A percentile compares a stretch with the other conserved stretches of the same genome.
phyloP scores from a whole-genome alignment of 1,140 invertebrate species.

The Cydia splendana region DNA sequence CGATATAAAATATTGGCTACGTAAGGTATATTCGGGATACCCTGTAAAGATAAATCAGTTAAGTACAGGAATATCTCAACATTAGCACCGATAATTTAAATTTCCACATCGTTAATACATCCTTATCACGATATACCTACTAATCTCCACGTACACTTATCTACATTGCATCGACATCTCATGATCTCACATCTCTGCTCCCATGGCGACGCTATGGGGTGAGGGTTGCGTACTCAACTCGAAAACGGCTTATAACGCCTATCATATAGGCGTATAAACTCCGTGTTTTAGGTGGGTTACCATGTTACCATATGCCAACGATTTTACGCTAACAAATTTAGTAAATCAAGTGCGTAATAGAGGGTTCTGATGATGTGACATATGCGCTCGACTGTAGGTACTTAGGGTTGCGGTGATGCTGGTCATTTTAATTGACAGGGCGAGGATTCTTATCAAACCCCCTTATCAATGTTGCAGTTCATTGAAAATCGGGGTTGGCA shows the following conservation, averaged over 20 bases:
- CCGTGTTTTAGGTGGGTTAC: not conserved
- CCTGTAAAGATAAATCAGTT: not conserved
- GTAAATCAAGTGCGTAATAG: constrained; percentile 13
- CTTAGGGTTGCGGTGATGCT: not conserved
- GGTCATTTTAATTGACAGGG: not conserved
- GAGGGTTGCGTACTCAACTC: not conserved
- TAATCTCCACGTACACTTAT: not conserved
- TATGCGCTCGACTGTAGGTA: not conserved
- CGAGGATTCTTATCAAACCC: no score
- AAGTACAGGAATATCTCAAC: not conserved
- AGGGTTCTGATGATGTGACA: not conserved
- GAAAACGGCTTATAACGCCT: not conserved
- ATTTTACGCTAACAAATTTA: constrained; percentile 3
- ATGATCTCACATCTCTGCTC: not conserved
- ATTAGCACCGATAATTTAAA: not conserved
- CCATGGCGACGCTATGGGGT: not conserved
- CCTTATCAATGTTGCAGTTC: no score
- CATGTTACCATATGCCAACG: constrained; percentile 5
- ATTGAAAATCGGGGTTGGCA: no score
- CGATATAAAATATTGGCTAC: not conserved
- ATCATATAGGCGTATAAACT: not conserved
- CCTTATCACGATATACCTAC: not conserved
- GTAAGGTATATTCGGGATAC: no score
- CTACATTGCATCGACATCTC: not conserved
- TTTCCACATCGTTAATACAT: not conserved